Base-by-base conservation (phyloP, 2,113 vertebrate species). In the Anguilla japonica region DNA sequence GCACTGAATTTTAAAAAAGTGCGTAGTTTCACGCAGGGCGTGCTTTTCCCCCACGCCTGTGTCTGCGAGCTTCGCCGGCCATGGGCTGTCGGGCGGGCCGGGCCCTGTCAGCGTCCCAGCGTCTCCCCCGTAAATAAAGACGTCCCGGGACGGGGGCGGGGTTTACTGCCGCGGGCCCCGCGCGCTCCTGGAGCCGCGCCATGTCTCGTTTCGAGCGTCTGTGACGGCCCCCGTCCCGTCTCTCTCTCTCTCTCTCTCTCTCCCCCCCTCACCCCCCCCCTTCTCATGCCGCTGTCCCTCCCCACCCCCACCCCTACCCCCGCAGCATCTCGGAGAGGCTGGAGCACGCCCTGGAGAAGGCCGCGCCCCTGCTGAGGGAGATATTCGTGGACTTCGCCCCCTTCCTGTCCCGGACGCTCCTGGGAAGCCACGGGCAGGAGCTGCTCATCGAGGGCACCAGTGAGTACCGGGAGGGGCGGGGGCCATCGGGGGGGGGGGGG, bases 351-450 rank as follows among this genome's bases (percentile, higher is more conserved):
- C 91, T 99, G 92, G 98, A 99, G 95, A 99, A 98, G 89, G 96
- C 98, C 11, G 98, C 98, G 80, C 97, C 98, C 22, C 96, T 99
- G 85, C 94, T 99, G 83, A 96, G 98, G 88, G 98, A 99, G 94
- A 98, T 99, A 93, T 99, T 99, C 93, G 98, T 99, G 94, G 98
- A 99, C 94, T 99, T 99, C 92, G 98, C 98, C 82, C 97, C 98
- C 34, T 99, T 99, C 91, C 97, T 99, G 88, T 99, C 98, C 85
- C 97, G 98, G 39, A 99, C 98, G 26, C 96, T 99, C 91, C 95
- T 99, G 94, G 98, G 98, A 83, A 99, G 98, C 91, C 98, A 99
- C 8, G 98, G 98, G 41, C 98, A 99, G 91, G 98, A 99, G 91
- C 95, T 99, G 85, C 97, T 99, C 85, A 99, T 99, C 89, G 98